Conservation (phyloP, 2,888 invertebrate genomes). For the Oscheius sp. region DNA sequence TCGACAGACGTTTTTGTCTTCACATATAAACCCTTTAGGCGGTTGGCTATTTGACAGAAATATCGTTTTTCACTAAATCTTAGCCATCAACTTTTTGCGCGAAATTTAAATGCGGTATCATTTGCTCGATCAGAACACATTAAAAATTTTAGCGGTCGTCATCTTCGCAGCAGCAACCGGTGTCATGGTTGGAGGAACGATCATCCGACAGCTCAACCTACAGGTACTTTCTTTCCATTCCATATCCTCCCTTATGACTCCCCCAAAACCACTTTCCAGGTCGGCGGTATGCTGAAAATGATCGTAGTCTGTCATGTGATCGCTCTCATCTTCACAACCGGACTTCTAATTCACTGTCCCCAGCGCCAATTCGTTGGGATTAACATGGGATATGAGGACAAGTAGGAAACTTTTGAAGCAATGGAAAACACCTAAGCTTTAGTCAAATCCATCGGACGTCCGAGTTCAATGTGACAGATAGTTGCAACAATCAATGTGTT, state of each 20-base stretch:
- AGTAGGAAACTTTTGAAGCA: conserved; percentile 37
- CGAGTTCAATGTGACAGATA: conserved; percentile 19
- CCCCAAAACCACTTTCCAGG: conserved; percentile 45
- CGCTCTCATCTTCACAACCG: conserved; percentile 65
- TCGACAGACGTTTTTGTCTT: no score
- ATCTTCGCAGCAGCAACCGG: conserved; percentile 73
- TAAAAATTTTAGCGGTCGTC: conserved; percentile 64
- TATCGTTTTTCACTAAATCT: no score
- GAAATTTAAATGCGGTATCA: no score
- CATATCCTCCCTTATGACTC: neutral
- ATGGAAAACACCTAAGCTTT: neutral
- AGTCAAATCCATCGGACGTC: conserved; percentile 19
- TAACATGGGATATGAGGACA: conserved; percentile 65
- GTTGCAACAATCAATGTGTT: conserved; percentile 64
- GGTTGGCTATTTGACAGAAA: no score
- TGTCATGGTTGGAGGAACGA: conserved; percentile 71
- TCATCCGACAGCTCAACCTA: conserved; percentile 68
- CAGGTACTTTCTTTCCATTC: conserved; percentile 53
- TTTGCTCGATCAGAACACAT: no score
- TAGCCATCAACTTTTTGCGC: no score
- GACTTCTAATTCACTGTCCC: conserved; percentile 70
- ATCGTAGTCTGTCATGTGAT: conserved; percentile 69
- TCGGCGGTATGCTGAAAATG: conserved; percentile 73
- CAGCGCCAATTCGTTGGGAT: conserved; percentile 71
- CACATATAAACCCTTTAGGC: no score